Evolutionary conservation across 2,797 vertebrate genomes (phyloP).

Genomic region (Chelmon rostratus): DNA sequence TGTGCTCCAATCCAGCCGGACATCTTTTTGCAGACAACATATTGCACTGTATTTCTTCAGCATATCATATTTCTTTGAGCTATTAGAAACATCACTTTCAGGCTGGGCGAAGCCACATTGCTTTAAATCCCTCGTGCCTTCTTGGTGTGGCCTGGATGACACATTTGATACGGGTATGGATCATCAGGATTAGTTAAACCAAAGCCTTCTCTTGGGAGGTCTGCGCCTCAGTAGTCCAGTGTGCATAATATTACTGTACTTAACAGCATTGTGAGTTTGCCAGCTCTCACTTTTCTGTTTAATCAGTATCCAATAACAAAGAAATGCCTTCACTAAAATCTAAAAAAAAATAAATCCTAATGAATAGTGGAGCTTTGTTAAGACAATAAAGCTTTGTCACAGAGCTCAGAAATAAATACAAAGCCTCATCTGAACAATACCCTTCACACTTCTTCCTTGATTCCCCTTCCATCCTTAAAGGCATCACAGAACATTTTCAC

Average conservation of each 20-base stretch:
- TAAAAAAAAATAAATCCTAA: slow-evolving; percentile 45
- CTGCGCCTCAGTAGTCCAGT: slow-evolving; percentile 53
- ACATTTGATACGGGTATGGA: slow-evolving; percentile 77
- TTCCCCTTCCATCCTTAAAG: slow-evolving; percentile 83
- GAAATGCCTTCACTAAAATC: slow-evolving; percentile 30
- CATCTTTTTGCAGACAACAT: slow-evolving; percentile 40
- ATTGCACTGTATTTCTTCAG: slow-evolving; percentile 27
- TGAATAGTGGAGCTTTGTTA: slow-evolving; percentile 69
- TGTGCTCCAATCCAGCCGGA: slow-evolving; percentile 50
- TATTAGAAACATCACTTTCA: slow-evolving; percentile 43
- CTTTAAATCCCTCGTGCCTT: slow-evolving; percentile 62
- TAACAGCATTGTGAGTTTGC: slow-evolving; percentile 45
- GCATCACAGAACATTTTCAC: slow-evolving; percentile 85
- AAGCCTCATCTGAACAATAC: slow-evolving; percentile 79
- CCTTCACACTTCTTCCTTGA: slow-evolving; percentile 80
- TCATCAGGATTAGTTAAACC: slow-evolving; percentile 79
- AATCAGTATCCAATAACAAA: slow-evolving; percentile 51
- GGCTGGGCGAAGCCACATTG: slow-evolving; percentile 45
- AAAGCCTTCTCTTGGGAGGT: slow-evolving; percentile 63
- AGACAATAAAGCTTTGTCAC: slow-evolving; percentile 77
- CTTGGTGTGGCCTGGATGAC: slow-evolving; percentile 71
- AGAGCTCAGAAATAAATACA: slow-evolving; percentile 72
- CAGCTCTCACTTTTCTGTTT: slow-evolving; percentile 44
- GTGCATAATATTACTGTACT: slow-evolving; percentile 59
- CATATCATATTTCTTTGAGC: slow-evolving; percentile 35